phyloP scores from a whole-genome alignment of 2,888 invertebrate species.

The Yponomeuta sedellus region DNA sequence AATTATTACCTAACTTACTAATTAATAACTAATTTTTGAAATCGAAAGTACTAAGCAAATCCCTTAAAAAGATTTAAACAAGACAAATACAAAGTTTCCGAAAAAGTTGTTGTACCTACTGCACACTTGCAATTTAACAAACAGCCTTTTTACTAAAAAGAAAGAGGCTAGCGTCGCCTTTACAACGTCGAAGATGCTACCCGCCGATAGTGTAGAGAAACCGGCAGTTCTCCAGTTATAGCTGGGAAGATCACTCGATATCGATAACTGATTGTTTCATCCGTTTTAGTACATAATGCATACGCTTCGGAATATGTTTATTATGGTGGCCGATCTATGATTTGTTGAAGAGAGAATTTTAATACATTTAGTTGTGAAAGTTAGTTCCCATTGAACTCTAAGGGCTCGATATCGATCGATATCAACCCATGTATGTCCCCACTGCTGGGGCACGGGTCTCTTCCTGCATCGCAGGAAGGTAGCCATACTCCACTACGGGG shows the following conservation, averaged over 20 bases:
- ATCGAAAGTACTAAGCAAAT: too few species aligned
- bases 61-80: too few species aligned
- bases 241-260: conserved; percentile 30
- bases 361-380: too few species aligned
- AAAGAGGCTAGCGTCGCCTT: conserved; percentile 20
- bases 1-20: too few species aligned
- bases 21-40: too few species aligned
- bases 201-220: conserved; percentile 29
- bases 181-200: conserved; percentile 28
- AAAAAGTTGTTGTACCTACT: background rate
- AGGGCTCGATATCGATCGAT: too few species aligned
- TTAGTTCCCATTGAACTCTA: too few species aligned
- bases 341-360: background rate
- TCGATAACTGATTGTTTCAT: conserved; percentile 11
- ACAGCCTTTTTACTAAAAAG: background rate
- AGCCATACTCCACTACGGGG: too few species aligned
- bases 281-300: conserved; percentile 1
- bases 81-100: too few species aligned
- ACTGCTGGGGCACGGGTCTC: too few species aligned
- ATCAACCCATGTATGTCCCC: too few species aligned
- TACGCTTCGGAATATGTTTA: background rate
- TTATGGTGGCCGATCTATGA: background rate
- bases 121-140: background rate
- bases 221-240: conserved; percentile 24
- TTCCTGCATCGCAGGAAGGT: too few species aligned